Evolutionary conservation across 2,113 vertebrate genomes (phyloP).

Genomic region (Leptobrachium leishanense): DNA sequence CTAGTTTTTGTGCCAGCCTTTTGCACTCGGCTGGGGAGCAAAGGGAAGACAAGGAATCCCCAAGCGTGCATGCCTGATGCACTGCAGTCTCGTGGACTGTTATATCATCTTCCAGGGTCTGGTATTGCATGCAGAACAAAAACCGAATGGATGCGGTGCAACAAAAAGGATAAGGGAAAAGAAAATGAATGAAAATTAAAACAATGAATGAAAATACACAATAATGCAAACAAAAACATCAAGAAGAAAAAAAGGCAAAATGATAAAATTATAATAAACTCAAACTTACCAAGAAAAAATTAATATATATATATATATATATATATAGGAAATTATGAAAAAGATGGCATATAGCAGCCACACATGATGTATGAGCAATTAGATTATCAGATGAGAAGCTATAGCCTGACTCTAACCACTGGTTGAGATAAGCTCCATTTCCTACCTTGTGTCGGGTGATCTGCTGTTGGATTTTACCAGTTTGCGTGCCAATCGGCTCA

Average conservation of each 20-base stretch:
- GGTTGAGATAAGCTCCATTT: neutral
- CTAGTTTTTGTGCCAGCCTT: conserved; percentile 81
- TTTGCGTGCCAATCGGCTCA: conserved; percentile 94
- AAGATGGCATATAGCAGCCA: too few species aligned
- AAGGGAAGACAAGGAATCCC: conserved; percentile 81
- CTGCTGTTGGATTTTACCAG: conserved; percentile 95
- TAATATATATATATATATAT: neutral
- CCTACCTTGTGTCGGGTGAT: conserved; percentile 90
- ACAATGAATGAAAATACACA: conserved; percentile 38
- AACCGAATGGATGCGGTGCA: conserved; percentile 49
- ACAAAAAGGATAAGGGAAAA: conserved; percentile 60
- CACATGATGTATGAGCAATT: too few species aligned
- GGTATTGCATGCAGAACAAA: conserved; percentile 60
- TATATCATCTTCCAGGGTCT: conserved; percentile 89
- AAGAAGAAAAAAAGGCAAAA: conserved; percentile 54
- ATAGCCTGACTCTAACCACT: neutral
- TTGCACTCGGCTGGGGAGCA: conserved; percentile 78
- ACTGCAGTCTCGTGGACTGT: conserved; percentile 75
- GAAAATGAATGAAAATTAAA: conserved; percentile 59
- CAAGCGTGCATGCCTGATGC: conserved; percentile 73
- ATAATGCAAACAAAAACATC: conserved; percentile 44
- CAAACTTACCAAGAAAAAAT: conserved; percentile 3
- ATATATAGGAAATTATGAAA: neutral
- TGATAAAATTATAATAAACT: conserved; percentile 37
- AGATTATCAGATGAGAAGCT: too few species aligned